phyloP scores from a whole-genome alignment of 2,888 invertebrate species.

The Nomada goodeniana region DNA sequence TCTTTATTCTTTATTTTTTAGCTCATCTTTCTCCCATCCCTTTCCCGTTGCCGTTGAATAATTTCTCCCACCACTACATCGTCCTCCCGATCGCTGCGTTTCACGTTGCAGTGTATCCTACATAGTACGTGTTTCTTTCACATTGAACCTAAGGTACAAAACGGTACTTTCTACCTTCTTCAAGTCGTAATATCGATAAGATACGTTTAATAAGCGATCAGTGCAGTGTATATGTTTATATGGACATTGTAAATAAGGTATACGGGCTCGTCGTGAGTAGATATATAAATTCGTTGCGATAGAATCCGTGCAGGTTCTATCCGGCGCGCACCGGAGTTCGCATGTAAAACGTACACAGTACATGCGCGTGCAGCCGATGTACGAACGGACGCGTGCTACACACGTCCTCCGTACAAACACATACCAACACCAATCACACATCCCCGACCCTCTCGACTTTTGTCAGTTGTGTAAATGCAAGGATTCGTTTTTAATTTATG shows the following conservation, averaged over 20 bases:
- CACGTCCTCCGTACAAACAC: constrained; percentile 10
- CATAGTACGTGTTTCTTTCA: constrained; percentile 39
- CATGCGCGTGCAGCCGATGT: not conserved
- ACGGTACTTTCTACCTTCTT: constrained; percentile 76
- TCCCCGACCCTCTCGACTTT: not conserved
- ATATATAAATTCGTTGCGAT: constrained; percentile 58
- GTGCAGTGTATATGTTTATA: constrained; percentile 77
- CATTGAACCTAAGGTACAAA: constrained; percentile 78
- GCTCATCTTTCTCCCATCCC: constrained; percentile 5
- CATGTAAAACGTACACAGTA: constrained; percentile 24
- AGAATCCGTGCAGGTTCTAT: constrained; percentile 57
- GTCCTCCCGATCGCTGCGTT: not conserved
- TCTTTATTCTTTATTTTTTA: constrained; percentile 41
- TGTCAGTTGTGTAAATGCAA: constrained; percentile 71
- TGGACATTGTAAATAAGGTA: constrained; percentile 80
- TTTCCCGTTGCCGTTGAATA: not conserved
- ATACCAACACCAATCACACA: constrained; percentile 4
- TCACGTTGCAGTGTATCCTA: not conserved
- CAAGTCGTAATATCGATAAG: constrained; percentile 67
- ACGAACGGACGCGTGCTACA: not conserved
- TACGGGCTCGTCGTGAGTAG: constrained; percentile 74
- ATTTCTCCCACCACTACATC: not conserved
- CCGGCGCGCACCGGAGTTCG: constrained; percentile 55
- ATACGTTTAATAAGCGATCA: constrained; percentile 66
- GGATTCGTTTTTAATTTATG: constrained; percentile 70